Conservation (phyloP, 2,113 vertebrate genomes). For the Parotia lawesii region DNA sequence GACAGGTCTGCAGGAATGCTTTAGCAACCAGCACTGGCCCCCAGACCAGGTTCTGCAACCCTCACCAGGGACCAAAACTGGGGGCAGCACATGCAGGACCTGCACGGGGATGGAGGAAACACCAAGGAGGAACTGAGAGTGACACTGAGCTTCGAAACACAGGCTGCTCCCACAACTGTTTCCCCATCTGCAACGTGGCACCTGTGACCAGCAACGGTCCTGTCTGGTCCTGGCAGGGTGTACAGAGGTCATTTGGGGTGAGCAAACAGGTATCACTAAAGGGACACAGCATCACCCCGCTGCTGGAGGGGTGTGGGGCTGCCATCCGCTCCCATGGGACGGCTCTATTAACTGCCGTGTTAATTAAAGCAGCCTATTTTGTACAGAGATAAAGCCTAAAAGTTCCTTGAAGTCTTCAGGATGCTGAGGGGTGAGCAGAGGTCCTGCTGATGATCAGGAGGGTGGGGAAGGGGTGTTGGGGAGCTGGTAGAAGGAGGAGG, state of each 20-base stretch:
- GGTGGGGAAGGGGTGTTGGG: neutral
- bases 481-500: neutral
- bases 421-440: neutral
- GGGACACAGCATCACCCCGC: neutral
- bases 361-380: neutral
- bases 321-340: accelerated
- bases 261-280: neutral
- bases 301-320: neutral
- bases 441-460: neutral
- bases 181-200: neutral
- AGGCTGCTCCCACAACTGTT: neutral
- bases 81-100: neutral
- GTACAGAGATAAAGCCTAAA: neutral
- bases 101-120: accelerated
- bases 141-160: neutral
- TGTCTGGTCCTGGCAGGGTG: neutral
- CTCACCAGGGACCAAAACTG: neutral
- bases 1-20: neutral
- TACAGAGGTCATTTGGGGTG: neutral
- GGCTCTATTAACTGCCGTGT: neutral
- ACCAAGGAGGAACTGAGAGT: neutral
- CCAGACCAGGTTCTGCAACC: neutral
- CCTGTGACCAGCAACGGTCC: neutral
- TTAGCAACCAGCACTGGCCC: neutral
- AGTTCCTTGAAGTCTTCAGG: neutral